A percentile compares a stretch with the other conserved stretches of the same genome.
Evolutionary conservation across 92 coral and sea anemone species (phyloP).

Genomic region (Porites lobata): DNA sequence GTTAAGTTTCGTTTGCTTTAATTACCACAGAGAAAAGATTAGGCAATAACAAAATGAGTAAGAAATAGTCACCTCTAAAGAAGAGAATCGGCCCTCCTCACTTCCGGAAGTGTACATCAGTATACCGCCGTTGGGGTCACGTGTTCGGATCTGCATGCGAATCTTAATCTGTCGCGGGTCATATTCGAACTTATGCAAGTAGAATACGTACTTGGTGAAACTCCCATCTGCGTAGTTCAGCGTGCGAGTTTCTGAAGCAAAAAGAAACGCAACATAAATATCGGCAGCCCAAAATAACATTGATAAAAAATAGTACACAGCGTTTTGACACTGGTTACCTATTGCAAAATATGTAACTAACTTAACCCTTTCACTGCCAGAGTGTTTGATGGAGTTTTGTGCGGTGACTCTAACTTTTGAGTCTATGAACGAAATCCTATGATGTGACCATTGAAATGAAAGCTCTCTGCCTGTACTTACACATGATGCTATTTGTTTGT

Average conservation of each 20-base stretch:
- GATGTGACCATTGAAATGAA: too few relatives aligned
- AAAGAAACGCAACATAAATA: background rate
- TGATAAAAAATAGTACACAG: too few relatives aligned
- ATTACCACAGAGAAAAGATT: background rate
- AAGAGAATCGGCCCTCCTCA: conserved; percentile 61
- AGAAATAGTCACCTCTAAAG: conserved; percentile 59
- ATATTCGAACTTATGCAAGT: conserved; percentile 59
- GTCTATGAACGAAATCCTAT: too few relatives aligned
- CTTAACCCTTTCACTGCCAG: too few relatives aligned
- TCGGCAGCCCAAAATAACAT: background rate
- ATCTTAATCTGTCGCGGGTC: conserved; percentile 89
- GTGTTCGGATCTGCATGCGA: conserved; percentile 87
- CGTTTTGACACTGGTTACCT: too few relatives aligned
- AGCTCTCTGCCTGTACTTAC: too few relatives aligned
- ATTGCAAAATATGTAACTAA: too few relatives aligned
- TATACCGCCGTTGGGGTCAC: conserved; percentile 91
- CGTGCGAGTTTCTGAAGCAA: conserved; percentile 66
- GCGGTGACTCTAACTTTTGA: too few relatives aligned
- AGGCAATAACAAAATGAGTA: too few relatives aligned
- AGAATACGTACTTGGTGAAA: conserved; percentile 71
- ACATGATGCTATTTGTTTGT: too few relatives aligned
- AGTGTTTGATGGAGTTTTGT: too few relatives aligned
- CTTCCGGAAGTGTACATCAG: conserved; percentile 81
- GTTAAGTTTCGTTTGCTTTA: too few relatives aligned
- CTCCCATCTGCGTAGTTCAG: conserved; percentile 74